Evolutionary conservation across 2,113 vertebrate species (phyloP).

Genomic region (Gracilinanus agilis): DNA sequence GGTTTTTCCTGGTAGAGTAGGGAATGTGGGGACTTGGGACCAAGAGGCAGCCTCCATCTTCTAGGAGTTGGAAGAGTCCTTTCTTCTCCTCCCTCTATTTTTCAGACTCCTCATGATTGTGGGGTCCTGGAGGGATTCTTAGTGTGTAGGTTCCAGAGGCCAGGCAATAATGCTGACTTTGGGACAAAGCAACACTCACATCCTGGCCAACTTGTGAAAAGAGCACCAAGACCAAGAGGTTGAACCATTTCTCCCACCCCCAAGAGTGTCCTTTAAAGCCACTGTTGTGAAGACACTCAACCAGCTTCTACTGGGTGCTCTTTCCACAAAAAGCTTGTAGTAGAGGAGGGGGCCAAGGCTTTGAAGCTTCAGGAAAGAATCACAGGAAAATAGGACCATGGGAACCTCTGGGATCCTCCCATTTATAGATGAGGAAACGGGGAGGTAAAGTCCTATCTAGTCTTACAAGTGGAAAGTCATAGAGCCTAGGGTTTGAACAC

Average conservation of each 20-base stretch:
- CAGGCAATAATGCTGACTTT: not conserved
- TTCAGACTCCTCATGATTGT: not conserved
- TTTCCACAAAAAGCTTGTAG: not conserved
- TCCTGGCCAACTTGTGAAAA: not conserved
- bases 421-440: not conserved
- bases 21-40: not conserved
- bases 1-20: conserved; percentile 6
- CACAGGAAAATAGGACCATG: not conserved
- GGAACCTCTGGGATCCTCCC: not conserved
- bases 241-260: not conserved
- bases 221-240: not conserved
- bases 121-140: not conserved
- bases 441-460: not conserved
- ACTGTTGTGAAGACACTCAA: not conserved
- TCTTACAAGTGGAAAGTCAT: not conserved
- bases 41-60: conserved; percentile 2
- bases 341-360: not conserved
- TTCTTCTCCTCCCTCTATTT: conserved; percentile 17
- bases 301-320: not conserved
- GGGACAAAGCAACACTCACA: not conserved
- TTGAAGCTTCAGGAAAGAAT: not conserved
- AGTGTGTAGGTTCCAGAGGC: not conserved
- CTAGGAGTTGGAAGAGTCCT: conserved; percentile 22
- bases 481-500: not conserved
- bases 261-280: not conserved